These are phyloP conservation scores for Dryas iulia DNA, from an alignment of 1,140 invertebrate genomes.

Conservation along the genomic window DNA sequence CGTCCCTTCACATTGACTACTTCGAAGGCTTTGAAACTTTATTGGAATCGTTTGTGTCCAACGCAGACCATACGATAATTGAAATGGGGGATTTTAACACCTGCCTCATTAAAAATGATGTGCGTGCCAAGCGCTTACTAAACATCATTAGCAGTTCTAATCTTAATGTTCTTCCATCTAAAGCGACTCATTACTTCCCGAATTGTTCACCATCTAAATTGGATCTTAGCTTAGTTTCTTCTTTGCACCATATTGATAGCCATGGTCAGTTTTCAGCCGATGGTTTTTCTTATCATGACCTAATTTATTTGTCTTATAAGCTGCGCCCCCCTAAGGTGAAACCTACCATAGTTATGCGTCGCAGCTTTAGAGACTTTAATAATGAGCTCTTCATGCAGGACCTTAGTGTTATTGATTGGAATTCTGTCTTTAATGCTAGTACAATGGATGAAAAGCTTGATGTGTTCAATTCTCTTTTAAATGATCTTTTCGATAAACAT, in stretches of 20 bases:
- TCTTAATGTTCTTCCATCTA: too few relatives aligned
- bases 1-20: slow-evolving; percentile 1
- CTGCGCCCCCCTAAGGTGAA: neutral
- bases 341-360: slow-evolving; percentile 1
- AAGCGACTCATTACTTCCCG: neutral
- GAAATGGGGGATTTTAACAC: too few relatives aligned
- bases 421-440: neutral
- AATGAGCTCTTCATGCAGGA: neutral
- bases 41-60: neutral
- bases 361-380: too few relatives aligned
- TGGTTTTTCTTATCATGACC: too few relatives aligned
- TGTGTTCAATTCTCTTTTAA: too few relatives aligned
- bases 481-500: slow-evolving; percentile 9
- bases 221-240: neutral
- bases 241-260: neutral
- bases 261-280: neutral
- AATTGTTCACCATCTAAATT: neutral
- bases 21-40: neutral
- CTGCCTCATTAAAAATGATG: too few relatives aligned
- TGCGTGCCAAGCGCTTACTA: too few relatives aligned
- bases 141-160: too few relatives aligned
- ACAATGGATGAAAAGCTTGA: slow-evolving; percentile 7
- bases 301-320: too few relatives aligned
- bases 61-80: too few relatives aligned
- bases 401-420: neutral